These are phyloP conservation scores for Punctoribates punctum DNA, from an alignment of 2,888 invertebrate species.

Conservation along the genomic window DNA sequence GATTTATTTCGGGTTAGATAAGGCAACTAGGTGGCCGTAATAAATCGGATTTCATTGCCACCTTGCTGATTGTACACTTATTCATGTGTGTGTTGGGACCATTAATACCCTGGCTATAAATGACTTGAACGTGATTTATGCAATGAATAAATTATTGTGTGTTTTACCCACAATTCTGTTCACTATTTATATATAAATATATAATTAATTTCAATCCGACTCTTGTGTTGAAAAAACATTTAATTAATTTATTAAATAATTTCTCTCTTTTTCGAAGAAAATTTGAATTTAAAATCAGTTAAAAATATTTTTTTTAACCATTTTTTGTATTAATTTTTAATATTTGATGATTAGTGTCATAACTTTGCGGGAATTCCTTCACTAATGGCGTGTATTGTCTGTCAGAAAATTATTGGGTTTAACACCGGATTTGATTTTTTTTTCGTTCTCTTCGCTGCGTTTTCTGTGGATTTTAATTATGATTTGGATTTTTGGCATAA, in stretches of 20 bases:
- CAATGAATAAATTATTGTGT: too few relatives aligned
- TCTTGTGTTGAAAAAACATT: not conserved
- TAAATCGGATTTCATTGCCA: too few relatives aligned
- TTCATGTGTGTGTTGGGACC: too few relatives aligned
- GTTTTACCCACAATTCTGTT: not conserved
- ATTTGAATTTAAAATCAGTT: not conserved
- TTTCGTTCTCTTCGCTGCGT: too few relatives aligned
- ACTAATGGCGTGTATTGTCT: not conserved
- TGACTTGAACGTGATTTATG: too few relatives aligned
- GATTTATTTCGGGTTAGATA: too few relatives aligned
- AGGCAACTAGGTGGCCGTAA: too few relatives aligned
- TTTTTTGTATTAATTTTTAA: not conserved
- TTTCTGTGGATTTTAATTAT: not conserved
- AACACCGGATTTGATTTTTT: not conserved
- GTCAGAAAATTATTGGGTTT: not conserved
- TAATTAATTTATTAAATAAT: not conserved
- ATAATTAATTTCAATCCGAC: not conserved
- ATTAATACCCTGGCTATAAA: too few relatives aligned
- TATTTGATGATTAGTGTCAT: constrained; percentile 17
- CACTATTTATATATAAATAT: not conserved
- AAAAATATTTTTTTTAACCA: too few relatives aligned
- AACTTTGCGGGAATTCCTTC: not conserved
- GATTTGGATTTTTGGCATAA: constrained; percentile 9
- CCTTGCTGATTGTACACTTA: too few relatives aligned
- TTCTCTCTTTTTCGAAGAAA: not conserved